Conservation (phyloP, 2,888 invertebrate genomes). For the Mamestra brassicae region DNA sequence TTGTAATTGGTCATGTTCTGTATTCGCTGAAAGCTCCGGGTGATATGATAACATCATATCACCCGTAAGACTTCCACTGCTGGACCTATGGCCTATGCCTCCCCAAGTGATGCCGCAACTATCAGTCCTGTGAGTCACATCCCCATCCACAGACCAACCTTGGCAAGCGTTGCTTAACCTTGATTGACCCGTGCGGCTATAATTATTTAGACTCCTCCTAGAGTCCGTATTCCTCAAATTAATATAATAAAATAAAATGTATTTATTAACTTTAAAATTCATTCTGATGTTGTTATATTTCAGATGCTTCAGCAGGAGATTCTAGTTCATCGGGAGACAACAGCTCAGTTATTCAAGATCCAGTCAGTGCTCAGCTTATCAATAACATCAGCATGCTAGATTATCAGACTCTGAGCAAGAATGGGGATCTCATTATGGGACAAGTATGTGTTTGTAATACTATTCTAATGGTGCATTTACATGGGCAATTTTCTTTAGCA, state of each 20-base stretch:
- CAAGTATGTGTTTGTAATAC: conserved; percentile 76
- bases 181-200: too few species aligned
- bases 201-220: too few species aligned
- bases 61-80: too few species aligned
- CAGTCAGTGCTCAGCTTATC: conserved; percentile 89
- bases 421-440: conserved; percentile 86
- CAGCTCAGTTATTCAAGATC: conserved; percentile 88
- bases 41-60: too few species aligned
- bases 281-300: conserved; percentile 41
- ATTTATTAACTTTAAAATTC: background rate
- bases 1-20: too few species aligned
- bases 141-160: too few species aligned
- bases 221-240: background rate
- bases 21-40: too few species aligned
- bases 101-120: too few species aligned
- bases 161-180: too few species aligned
- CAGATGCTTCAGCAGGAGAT: conserved; percentile 85
- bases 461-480: background rate
- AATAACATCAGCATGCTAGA: conserved; percentile 90
- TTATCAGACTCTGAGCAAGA: conserved; percentile 88
- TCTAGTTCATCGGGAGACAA: conserved; percentile 89
- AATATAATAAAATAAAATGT: too few species aligned
- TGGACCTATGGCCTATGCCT: too few species aligned
- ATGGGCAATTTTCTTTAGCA: background rate
- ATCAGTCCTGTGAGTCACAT: too few species aligned